Conservation (phyloP, 2,113 vertebrate species). For the Sphaerodactylus townsendi region DNA sequence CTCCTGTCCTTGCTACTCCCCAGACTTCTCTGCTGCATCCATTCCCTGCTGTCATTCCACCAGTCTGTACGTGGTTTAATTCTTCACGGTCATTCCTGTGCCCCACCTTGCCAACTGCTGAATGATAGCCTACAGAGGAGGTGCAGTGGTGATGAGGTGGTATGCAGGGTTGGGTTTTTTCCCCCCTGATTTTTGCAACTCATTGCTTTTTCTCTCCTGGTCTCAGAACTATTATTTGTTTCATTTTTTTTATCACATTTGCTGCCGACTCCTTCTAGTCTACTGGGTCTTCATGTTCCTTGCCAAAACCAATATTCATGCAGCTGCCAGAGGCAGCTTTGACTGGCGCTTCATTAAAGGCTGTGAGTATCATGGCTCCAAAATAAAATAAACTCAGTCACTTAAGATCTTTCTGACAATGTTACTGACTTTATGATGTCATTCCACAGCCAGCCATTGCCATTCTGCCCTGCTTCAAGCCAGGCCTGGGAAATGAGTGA, state of each 20-base stretch:
- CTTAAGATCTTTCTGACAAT: constrained; percentile 68
- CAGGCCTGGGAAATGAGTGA: constrained; percentile 19
- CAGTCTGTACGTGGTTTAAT: background rate
- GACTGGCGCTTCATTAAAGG: constrained; percentile 73
- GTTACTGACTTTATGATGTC: constrained; percentile 52
- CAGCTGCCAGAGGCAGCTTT: constrained; percentile 71
- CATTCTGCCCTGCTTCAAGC: background rate
- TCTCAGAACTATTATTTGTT: constrained; percentile 42
- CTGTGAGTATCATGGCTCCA: constrained; percentile 58
- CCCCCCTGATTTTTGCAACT: background rate
- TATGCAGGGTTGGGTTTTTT: background rate
- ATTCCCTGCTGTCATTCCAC: background rate
- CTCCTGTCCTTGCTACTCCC: background rate
- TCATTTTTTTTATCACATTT: constrained; percentile 72
- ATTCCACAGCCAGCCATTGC: background rate
- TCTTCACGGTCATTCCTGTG: background rate
- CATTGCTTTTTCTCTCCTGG: constrained; percentile 60
- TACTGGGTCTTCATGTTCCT: constrained; percentile 64
- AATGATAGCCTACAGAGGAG: background rate
- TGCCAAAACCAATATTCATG: constrained; percentile 75
- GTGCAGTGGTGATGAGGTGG: background rate
- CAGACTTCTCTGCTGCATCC: background rate
- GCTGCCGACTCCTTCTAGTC: constrained; percentile 73
- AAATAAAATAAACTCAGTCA: constrained; percentile 69
- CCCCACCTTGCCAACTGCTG: background rate